Percentiles rank a stretch among this genome's conserved stretches.
Conservation (phyloP, 2,113 vertebrate species). For the Rattus norvegicus region DNA sequence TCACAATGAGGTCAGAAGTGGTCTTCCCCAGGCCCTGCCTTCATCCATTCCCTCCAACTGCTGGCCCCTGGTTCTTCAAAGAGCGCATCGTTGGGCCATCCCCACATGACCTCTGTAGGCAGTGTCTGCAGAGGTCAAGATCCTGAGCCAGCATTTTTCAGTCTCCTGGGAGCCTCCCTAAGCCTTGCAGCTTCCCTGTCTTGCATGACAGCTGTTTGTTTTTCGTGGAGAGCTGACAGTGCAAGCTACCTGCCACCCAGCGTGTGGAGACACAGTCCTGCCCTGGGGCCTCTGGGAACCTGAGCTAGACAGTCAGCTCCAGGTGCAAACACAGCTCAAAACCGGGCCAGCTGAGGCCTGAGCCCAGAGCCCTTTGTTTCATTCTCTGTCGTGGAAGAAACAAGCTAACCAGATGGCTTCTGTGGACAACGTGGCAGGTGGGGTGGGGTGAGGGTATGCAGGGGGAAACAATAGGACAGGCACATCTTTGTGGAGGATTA, state of each 20-base stretch:
- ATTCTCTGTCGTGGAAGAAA: neutral
- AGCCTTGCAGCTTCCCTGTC: neutral
- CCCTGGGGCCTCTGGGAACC: constrained; percentile 60
- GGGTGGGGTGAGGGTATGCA: neutral
- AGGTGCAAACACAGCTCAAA: constrained; percentile 30
- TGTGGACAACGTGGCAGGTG: neutral
- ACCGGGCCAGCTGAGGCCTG: constrained; percentile 21
- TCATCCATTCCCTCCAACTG: neutral
- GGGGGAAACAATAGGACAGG: neutral
- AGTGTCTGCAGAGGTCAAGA: neutral
- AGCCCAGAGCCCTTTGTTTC: constrained; percentile 34
- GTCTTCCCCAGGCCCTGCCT: neutral
- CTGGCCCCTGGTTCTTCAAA: neutral
- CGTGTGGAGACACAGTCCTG: constrained; percentile 55
- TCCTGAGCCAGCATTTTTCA: neutral
- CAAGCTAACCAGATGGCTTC: neutral
- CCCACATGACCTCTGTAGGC: neutral
- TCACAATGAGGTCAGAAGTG: neutral
- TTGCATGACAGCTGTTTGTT: constrained; percentile 63
- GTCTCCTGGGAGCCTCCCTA: neutral
- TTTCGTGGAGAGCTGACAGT: constrained; percentile 31
- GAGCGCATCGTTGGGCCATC: neutral
- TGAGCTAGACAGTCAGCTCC: constrained; percentile 5
- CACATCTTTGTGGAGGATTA: neutral
- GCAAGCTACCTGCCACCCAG: neutral